A percentile compares a stretch with the other conserved stretches of the same genome.
phyloP scores from a whole-genome alignment of 2,797 vertebrate species.

The Cercopithecus neglectus region DNA sequence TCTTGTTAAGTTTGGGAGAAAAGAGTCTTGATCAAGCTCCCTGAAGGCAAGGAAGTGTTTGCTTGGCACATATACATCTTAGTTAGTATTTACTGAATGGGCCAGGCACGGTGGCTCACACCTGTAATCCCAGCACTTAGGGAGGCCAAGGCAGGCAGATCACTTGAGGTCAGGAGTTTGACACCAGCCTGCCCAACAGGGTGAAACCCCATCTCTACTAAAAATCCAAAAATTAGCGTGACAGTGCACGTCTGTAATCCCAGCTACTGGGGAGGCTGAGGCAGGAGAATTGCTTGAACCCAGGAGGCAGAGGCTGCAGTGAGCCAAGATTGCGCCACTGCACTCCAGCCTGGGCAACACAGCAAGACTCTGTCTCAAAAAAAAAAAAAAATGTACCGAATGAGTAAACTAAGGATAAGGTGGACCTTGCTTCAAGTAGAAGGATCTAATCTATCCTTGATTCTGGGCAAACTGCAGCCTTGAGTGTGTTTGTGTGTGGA shows the following conservation, averaged over 20 bases:
- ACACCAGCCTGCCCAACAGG: neutral
- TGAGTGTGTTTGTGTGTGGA: neutral
- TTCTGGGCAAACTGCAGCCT: neutral
- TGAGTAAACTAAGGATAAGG: neutral
- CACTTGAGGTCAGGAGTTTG: neutral
- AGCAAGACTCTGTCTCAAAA: neutral
- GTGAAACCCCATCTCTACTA: neutral
- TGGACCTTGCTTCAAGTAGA: neutral
- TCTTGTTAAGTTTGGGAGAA: neutral
- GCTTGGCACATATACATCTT: neutral
- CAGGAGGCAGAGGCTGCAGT: neutral
- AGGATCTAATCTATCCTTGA: neutral
- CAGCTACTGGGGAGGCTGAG: neutral
- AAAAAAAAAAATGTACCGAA: neutral
- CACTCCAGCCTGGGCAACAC: neutral
- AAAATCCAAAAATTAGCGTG: neutral
- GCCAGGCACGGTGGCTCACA: neutral
- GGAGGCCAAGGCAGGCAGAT: neutral
- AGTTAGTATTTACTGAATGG: neutral
- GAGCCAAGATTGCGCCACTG: neutral
- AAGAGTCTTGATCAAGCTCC: neutral
- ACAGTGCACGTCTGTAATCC: neutral
- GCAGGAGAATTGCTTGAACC: neutral
- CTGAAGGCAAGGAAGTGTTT: neutral
- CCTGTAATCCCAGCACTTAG: neutral